These are phyloP conservation scores for Caretta caretta DNA, from an alignment of 2,113 vertebrate species.

Conservation along the genomic window DNA sequence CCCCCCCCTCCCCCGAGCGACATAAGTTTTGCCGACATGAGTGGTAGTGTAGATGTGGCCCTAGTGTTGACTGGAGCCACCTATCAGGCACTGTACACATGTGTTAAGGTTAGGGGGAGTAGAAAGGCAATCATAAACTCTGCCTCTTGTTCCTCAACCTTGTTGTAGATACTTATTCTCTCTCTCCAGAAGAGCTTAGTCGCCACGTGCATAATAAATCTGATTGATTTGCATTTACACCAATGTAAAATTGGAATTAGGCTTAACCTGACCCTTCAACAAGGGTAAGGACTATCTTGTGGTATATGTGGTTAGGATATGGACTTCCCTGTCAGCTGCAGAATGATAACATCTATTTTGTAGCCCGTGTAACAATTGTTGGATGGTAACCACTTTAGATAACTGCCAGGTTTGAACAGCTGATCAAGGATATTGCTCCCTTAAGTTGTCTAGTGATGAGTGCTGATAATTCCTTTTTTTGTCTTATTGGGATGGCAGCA, in stretches of 20 bases:
- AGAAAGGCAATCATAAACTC: not conserved
- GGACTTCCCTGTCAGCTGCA: too few relatives aligned
- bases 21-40: too few relatives aligned
- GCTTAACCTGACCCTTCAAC: not conserved
- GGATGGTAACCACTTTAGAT: not conserved
- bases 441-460: not conserved
- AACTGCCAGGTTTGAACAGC: not conserved
- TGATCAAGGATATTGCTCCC: not conserved
- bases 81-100: not conserved
- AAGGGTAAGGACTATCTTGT: not conserved
- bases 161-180: not conserved
- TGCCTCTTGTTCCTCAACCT: not conserved
- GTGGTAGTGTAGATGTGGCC: too few relatives aligned
- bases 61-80: too few relatives aligned
- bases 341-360: too few relatives aligned
- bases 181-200: not conserved
- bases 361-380: not conserved
- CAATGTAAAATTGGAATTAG: not conserved
- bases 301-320: not conserved
- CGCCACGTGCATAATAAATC: not conserved
- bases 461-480: not conserved
- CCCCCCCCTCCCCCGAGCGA: too few relatives aligned
- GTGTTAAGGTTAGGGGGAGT: not conserved
- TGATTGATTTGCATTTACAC: not conserved
- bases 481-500: too few relatives aligned